phyloP scores from a whole-genome alignment of 1,140 invertebrate species.

The Halesus radiatus region DNA sequence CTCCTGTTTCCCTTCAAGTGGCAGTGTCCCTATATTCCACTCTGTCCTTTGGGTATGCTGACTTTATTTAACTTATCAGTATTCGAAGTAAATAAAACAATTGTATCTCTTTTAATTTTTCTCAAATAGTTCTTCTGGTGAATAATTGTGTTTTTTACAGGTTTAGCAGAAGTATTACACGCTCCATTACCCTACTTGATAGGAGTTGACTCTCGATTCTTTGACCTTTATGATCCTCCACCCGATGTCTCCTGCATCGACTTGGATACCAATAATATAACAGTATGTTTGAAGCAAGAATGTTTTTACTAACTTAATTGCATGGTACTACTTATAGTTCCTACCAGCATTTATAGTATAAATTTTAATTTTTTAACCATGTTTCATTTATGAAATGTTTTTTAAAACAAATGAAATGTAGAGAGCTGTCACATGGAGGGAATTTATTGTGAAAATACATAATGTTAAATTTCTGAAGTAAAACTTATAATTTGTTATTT shows the following conservation, averaged over 20 bases:
- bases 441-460: too few relatives aligned
- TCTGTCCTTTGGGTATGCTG: constrained; percentile 89
- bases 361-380: too few relatives aligned
- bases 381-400: too few relatives aligned
- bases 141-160: constrained; percentile 58
- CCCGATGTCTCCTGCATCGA: constrained; percentile 97
- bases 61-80: too few relatives aligned
- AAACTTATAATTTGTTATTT: constrained; percentile 3
- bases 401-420: too few relatives aligned
- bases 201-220: constrained; percentile 96
- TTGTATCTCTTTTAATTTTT: too few relatives aligned
- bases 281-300: constrained; percentile 69
- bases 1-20: constrained; percentile 99
- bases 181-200: constrained; percentile 98
- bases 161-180: constrained; percentile 88
- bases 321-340: too few relatives aligned
- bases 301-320: neutral
- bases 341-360: too few relatives aligned
- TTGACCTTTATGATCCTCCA: constrained; percentile 97
- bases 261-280: constrained; percentile 96
- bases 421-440: too few relatives aligned
- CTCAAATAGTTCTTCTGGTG: neutral
- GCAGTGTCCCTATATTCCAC: constrained; percentile 99
- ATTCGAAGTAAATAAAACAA: too few relatives aligned
- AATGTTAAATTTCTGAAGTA: too few relatives aligned